A percentile compares a stretch with the other conserved stretches of the same genome.
Evolutionary conservation across 2,797 vertebrate genomes (phyloP).

Genomic region (Bovichtus variegatus): DNA sequence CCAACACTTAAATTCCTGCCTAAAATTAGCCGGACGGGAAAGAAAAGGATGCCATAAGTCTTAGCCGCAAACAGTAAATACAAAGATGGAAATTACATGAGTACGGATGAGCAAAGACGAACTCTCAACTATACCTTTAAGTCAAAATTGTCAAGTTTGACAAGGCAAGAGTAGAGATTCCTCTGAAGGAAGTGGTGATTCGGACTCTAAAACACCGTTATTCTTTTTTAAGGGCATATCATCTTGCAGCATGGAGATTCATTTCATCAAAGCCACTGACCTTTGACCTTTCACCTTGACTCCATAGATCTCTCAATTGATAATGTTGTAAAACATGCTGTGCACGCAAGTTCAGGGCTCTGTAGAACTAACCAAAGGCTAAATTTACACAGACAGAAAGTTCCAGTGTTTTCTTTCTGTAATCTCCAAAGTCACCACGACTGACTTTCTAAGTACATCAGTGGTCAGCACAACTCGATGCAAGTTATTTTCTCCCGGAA

Average conservation of each 20-base stretch:
- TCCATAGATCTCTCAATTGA: conserved; percentile 27
- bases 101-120: conserved; percentile 52
- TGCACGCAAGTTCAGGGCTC: not conserved
- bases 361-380: conserved; percentile 28
- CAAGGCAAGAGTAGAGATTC: conserved; percentile 7
- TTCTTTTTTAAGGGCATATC: conserved; percentile 46
- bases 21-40: conserved; percentile 81
- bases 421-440: conserved; percentile 70
- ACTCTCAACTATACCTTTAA: conserved; percentile 19
- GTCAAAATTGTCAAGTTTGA: conserved; percentile 25
- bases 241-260: conserved; percentile 33
- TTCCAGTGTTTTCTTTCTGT: conserved; percentile 59
- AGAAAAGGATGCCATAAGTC: conserved; percentile 67
- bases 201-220: conserved; percentile 10
- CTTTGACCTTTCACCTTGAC: conserved; percentile 61
- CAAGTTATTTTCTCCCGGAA: conserved; percentile 87
- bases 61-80: conserved; percentile 60
- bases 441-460: conserved; percentile 79
- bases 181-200: conserved; percentile 10
- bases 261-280: conserved; percentile 45
- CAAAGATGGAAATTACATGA: conserved; percentile 62
- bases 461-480: conserved; percentile 72
- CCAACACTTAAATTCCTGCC: conserved; percentile 77
- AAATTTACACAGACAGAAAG: conserved; percentile 43
- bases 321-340: conserved; percentile 36